Conservation (phyloP, 1,140 invertebrate species). For the Centruroides sculpturatus region DNA sequence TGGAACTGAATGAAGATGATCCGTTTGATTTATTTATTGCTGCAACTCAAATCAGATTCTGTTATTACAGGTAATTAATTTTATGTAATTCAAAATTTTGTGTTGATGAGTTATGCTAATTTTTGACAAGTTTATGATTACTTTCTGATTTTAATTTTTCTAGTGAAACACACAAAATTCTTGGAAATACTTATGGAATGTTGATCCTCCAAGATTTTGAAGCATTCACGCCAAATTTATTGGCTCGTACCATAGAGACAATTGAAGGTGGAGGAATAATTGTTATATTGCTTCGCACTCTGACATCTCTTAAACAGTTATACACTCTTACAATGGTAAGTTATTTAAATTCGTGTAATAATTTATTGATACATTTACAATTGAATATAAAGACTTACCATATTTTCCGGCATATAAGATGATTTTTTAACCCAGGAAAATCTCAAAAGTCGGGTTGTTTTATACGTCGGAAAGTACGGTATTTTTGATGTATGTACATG, state of each 20-base stretch:
- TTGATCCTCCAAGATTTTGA: constrained; percentile 76
- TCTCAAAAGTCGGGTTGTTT: no score
- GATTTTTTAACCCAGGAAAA: no score
- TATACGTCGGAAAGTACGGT: no score
- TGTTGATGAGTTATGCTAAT: neutral
- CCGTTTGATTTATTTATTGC: constrained; percentile 93
- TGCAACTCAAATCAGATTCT: constrained; percentile 90
- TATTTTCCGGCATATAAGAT: no score
- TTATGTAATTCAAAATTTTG: neutral
- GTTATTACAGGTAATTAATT: constrained; percentile 56
- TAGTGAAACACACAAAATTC: constrained; percentile 85
- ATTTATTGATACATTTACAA: no score
- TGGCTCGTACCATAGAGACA: constrained; percentile 95
- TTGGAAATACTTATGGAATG: constrained; percentile 78
- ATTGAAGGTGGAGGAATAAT: constrained; percentile 95
- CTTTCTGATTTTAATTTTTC: neutral
- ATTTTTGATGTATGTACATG: no score
- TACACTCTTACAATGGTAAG: constrained; percentile 85
- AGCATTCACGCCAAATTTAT: constrained; percentile 93
- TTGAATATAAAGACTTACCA: no score
- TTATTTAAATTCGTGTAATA: neutral
- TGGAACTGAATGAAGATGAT: constrained; percentile 88
- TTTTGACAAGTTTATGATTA: no score
- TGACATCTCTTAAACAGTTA: constrained; percentile 82
- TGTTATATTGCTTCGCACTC: constrained; percentile 62